These are phyloP conservation scores for Oegoconia quadripuncta DNA, from an alignment of 2,888 invertebrate species.

Conservation along the genomic window DNA sequence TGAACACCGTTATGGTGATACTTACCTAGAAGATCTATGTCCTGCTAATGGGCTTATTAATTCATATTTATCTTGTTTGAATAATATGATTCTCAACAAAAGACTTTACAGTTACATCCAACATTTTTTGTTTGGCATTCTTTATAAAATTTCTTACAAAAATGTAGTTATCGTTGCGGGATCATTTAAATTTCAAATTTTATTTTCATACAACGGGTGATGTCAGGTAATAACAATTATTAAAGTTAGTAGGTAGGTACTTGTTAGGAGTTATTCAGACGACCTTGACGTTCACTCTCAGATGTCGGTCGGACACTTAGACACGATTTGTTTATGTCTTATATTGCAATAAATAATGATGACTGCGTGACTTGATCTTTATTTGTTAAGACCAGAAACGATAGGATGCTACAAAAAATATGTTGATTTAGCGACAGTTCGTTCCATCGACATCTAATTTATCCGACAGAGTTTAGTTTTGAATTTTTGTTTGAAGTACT, in stretches of 20 bases:
- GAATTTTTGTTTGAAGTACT: slow-evolving; percentile 5
- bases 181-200: not conserved
- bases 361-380: slow-evolving; percentile 13
- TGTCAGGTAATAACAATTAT: slow-evolving; percentile 7
- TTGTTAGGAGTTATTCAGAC: slow-evolving; percentile 4
- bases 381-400: too few relatives aligned
- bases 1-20: slow-evolving; percentile 7
- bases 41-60: slow-evolving; percentile 1
- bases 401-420: too few relatives aligned
- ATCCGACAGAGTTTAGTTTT: too few relatives aligned
- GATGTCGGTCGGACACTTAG: not conserved
- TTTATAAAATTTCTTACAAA: too few relatives aligned
- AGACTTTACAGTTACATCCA: too few relatives aligned
- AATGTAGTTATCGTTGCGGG: too few relatives aligned
- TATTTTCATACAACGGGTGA: slow-evolving; percentile 7
- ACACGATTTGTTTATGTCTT: too few relatives aligned
- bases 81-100: too few relatives aligned
- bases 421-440: too few relatives aligned
- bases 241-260: slow-evolving; percentile 6
- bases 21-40: not conserved
- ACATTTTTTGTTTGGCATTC: too few relatives aligned
- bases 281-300: slow-evolving; percentile 16
- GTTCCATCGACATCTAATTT: too few relatives aligned
- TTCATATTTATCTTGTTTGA: not conserved
- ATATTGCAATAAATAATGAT: too few relatives aligned